Evolutionary conservation across 37 sponge, comb jelly and placozoan genomes (phyloP).

Genomic region (Diacarnus erythraeanus): DNA sequence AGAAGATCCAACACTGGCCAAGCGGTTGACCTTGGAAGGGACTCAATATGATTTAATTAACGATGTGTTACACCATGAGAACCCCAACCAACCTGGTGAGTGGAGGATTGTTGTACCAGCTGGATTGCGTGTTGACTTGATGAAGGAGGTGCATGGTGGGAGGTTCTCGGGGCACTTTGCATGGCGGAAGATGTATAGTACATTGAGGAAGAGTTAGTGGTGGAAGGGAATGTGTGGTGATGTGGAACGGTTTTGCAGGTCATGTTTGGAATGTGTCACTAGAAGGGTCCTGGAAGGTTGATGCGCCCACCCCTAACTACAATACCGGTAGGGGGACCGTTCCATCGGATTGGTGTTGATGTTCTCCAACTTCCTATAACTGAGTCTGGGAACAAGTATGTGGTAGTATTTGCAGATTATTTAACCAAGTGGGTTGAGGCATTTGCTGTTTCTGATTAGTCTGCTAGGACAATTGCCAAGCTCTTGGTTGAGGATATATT

Average conservation of each 20-base stretch:
- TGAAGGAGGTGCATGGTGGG: constrained; percentile 30
- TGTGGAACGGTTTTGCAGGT: not conserved
- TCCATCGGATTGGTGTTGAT: constrained; percentile 6
- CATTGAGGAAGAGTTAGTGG: constrained; percentile 22
- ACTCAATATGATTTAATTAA: not conserved
- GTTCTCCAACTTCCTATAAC: constrained; percentile 30
- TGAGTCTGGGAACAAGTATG: constrained; percentile 33
- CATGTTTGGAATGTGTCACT: not conserved
- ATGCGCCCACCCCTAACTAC: not conserved
- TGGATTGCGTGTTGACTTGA: not conserved
- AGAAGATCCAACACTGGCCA: no score
- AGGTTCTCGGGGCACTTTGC: constrained; percentile 43
- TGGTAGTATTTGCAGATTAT: not conserved
- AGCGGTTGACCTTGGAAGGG: not conserved
- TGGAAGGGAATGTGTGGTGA: constrained; percentile 25
- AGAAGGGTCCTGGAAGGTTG: not conserved
- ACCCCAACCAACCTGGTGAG: constrained; percentile 6
- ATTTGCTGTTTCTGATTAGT: constrained; percentile 44
- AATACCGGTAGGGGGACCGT: constrained; percentile 10
- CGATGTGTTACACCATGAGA: constrained; percentile 14
- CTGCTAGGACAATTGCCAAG: constrained; percentile 42
- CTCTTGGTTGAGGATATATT: constrained; percentile 40
- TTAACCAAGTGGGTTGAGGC: constrained; percentile 46
- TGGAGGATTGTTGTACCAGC: constrained; percentile 14
- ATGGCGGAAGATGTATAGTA: constrained; percentile 6